Evolutionary conservation across 2,113 vertebrate genomes (phyloP).

Genomic region (Dendrocopos noguchii): DNA sequence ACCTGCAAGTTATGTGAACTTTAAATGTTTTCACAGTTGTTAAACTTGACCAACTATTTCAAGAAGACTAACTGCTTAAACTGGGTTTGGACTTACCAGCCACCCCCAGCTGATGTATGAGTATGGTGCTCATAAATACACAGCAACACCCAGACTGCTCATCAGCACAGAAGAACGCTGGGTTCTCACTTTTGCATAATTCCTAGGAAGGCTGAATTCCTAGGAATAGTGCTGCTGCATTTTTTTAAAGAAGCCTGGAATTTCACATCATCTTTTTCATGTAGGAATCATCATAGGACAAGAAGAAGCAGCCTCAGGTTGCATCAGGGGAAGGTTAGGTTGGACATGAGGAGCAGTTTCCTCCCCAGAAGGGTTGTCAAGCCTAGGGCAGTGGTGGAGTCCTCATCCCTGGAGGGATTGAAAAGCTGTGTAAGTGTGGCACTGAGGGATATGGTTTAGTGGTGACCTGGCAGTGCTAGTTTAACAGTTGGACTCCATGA

Average conservation of each 20-base stretch:
- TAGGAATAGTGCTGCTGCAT: background rate
- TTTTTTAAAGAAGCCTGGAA: background rate
- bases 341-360: no score
- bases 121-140: background rate
- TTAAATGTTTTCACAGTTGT: constrained; percentile 66
- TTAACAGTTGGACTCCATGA: no score
- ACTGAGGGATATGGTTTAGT: no score
- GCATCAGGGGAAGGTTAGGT: no score
- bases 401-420: no score
- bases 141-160: background rate
- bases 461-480: no score
- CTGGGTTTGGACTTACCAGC: background rate
- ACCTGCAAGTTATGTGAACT: constrained; percentile 59
- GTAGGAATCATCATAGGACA: no score
- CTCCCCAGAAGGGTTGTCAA: no score
- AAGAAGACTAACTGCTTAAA: background rate
- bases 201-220: background rate
- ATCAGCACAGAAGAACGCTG: background rate
- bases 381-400: no score
- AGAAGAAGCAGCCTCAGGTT: no score
- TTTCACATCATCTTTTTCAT: background rate
- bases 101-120: background rate
- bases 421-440: no score
- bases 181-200: background rate
- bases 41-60: background rate